phyloP scores from a whole-genome alignment of 2,797 vertebrate genomes.

The Xiphorhynchus erythropygius region DNA sequence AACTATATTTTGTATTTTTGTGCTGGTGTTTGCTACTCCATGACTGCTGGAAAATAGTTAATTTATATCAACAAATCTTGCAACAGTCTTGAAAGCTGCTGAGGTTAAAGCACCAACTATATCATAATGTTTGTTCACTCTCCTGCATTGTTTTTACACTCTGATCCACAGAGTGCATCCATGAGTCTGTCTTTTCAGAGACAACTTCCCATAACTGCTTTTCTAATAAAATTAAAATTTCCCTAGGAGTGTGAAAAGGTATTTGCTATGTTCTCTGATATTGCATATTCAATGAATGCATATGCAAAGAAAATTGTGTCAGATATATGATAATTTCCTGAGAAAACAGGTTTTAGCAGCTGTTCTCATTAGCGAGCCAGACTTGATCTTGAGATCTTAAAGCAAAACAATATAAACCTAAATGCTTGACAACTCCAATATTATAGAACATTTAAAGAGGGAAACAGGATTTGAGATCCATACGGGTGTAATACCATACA shows the following conservation, averaged over 20 bases:
- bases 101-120: background rate
- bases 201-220: background rate
- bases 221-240: background rate
- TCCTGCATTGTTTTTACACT: background rate
- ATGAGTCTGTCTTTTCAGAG: background rate
- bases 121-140: background rate
- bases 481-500: background rate
- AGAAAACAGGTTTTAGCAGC: background rate
- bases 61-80: background rate
- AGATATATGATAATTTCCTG: background rate
- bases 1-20: background rate
- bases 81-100: background rate
- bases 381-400: background rate
- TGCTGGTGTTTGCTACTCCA: background rate
- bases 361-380: background rate
- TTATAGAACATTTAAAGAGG: background rate
- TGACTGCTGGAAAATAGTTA: background rate
- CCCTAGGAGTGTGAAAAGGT: background rate
- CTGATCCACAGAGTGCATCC: background rate
- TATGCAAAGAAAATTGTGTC: background rate
- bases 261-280: background rate
- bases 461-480: background rate
- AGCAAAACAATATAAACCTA: background rate
- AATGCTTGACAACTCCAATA: background rate
- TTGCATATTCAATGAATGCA: background rate